A percentile compares a stretch with the other conserved stretches of the same genome.
Conservation (phyloP, 1,140 invertebrate genomes). For the Drosophila murphyi region DNA sequence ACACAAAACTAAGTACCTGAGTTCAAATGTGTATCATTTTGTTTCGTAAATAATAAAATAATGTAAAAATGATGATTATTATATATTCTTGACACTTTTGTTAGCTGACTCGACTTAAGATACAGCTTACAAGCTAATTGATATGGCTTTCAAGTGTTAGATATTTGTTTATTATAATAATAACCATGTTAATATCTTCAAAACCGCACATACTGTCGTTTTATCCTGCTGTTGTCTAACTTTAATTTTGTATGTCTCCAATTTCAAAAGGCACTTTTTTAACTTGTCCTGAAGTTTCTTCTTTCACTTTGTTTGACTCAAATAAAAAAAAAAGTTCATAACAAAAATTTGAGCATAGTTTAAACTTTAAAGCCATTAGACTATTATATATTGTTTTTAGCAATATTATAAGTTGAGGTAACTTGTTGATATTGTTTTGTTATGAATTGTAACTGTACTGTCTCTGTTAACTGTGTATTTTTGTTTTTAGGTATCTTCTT, state of each 20-base stretch:
- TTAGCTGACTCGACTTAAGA: constrained; percentile 67
- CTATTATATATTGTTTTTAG: constrained; percentile 29
- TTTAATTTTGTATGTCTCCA: constrained; percentile 27
- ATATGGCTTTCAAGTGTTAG: constrained; percentile 57
- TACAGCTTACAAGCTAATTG: constrained; percentile 70
- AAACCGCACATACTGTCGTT: background rate
- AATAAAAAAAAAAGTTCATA: constrained; percentile 23
- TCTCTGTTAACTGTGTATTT: constrained; percentile 19
- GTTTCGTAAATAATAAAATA: constrained; percentile 23
- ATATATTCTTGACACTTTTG: constrained; percentile 28
- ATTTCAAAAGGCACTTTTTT: constrained; percentile 66
- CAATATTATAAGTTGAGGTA: constrained; percentile 35
- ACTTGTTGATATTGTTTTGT: constrained; percentile 32
- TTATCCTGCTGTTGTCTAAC: background rate
- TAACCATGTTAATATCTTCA: constrained; percentile 2
- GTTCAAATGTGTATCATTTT: constrained; percentile 61
- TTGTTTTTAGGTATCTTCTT: constrained; percentile 22
- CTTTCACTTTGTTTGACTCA: constrained; percentile 34
- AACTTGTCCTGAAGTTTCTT: constrained; percentile 25
- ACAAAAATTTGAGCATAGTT: constrained; percentile 39
- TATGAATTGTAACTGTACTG: constrained; percentile 21
- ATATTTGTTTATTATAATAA: constrained; percentile 11
- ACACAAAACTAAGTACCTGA: constrained; percentile 80
- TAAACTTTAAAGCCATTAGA: constrained; percentile 47
- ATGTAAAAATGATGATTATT: constrained; percentile 12